Conservation (phyloP, 2,797 vertebrate genomes). For the Ctenopoma multispine region DNA sequence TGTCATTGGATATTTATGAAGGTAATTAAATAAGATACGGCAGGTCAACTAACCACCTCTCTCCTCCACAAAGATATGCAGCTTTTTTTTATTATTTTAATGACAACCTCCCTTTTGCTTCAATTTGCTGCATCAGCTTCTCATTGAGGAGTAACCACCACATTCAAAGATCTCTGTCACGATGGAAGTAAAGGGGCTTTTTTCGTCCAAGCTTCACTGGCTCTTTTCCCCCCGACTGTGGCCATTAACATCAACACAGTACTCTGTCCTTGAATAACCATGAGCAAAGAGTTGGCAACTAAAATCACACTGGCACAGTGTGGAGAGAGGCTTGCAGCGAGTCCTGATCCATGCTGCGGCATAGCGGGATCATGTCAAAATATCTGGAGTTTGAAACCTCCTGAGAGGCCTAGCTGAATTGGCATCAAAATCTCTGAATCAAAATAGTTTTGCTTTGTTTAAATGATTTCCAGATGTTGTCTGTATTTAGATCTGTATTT, state of each 20-base stretch:
- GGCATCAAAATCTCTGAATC: neutral
- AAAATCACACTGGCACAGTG: neutral
- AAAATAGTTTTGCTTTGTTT: neutral
- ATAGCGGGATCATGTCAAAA: slow-evolving; percentile 7
- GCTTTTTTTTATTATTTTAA: slow-evolving; percentile 30
- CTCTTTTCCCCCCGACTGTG: slow-evolving; percentile 9
- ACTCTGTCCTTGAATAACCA: slow-evolving; percentile 11
- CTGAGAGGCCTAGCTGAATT: slow-evolving; percentile 6
- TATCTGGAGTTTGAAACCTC: slow-evolving; percentile 4
- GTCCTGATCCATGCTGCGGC: slow-evolving; percentile 3
- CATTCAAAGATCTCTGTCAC: slow-evolving; percentile 17
- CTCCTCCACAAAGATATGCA: slow-evolving; percentile 19
- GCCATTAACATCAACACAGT: slow-evolving; percentile 20
- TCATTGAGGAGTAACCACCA: slow-evolving; percentile 1
- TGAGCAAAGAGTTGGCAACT: neutral
- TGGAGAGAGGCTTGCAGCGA: neutral
- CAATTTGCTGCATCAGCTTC: slow-evolving; percentile 20
- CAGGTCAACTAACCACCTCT: neutral
- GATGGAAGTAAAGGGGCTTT: slow-evolving; percentile 4
- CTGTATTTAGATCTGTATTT: too few relatives aligned
- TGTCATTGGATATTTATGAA: slow-evolving; percentile 31
- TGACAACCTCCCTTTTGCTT: slow-evolving; percentile 10
- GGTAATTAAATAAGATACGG: slow-evolving; percentile 9
- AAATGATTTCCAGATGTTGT: too few relatives aligned
- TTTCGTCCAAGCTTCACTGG: neutral